Evolutionary conservation across 1,140 invertebrate genomes (phyloP).

Genomic region (Drosophila punjabiensis): DNA sequence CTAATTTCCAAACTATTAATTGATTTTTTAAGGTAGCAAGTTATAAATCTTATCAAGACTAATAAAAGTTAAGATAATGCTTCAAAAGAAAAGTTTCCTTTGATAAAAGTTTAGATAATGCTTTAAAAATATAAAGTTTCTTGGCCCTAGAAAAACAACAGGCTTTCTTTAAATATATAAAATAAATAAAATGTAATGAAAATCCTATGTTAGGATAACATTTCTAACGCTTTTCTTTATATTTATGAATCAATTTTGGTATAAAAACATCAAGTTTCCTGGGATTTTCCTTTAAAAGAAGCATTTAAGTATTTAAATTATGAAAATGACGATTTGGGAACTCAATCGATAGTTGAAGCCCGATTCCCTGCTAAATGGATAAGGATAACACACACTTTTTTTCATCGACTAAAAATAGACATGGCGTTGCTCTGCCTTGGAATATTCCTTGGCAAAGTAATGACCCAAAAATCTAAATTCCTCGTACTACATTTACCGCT

Average conservation of each 20-base stretch:
- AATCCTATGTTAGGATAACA: too few relatives aligned
- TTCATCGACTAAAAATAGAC: neutral
- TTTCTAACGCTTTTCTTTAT: neutral
- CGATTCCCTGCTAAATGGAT: neutral
- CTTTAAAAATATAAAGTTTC: neutral
- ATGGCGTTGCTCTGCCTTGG: neutral
- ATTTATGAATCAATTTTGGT: too few relatives aligned
- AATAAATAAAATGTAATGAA: neutral
- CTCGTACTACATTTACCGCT: slow-evolving; percentile 54
- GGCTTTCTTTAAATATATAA: neutral
- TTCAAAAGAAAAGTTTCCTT: too few relatives aligned
- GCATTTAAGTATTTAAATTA: neutral
- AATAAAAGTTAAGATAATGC: too few relatives aligned
- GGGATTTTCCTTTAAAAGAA: neutral
- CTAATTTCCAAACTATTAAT: neutral
- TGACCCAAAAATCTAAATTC: slow-evolving; percentile 68
- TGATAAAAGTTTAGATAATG: too few relatives aligned
- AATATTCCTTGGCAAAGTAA: slow-evolving; percentile 53
- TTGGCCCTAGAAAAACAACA: too few relatives aligned
- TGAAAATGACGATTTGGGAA: neutral
- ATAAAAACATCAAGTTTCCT: too few relatives aligned
- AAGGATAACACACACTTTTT: slow-evolving; percentile 17
- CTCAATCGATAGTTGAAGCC: neutral
- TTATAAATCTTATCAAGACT: neutral
- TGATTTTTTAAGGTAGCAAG: neutral